phyloP scores from a whole-genome alignment of 2,888 invertebrate species.

The Eumerus sabulonum region DNA sequence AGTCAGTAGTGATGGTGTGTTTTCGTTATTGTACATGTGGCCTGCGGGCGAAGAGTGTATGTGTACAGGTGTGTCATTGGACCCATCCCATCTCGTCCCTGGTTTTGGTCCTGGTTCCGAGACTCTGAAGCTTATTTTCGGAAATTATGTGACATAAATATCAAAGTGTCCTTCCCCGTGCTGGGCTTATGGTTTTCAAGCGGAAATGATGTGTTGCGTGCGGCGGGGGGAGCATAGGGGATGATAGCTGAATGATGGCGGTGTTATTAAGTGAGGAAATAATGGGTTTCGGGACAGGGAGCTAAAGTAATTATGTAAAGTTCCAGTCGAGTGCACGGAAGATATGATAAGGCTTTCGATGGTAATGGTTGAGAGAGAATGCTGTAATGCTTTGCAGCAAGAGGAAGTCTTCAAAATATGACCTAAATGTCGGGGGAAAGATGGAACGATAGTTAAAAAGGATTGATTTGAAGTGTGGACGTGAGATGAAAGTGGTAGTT shows the following conservation, averaged over 20 bases:
- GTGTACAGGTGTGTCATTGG: slow-evolving; percentile 1
- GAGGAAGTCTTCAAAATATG: no score
- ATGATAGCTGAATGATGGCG: slow-evolving; percentile 2
- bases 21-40: slow-evolving; percentile 21
- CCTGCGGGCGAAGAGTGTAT: neutral
- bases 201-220: neutral
- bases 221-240: neutral
- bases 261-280: slow-evolving; percentile 15
- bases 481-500: no score
- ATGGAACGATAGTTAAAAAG: no score
- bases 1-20: slow-evolving; percentile 31
- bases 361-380: no score
- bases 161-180: slow-evolving; percentile 13
- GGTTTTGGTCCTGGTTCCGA: slow-evolving; percentile 45
- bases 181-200: neutral
- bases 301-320: slow-evolving; percentile 47
- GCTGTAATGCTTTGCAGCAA: no score
- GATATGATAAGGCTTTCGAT: no score
- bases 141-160: slow-evolving; percentile 58
- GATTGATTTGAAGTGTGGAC: no score
- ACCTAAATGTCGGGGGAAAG: no score
- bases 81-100: slow-evolving; percentile 37
- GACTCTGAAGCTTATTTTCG: slow-evolving; percentile 54
- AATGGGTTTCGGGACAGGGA: slow-evolving; percentile 41
- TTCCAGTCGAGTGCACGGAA: slow-evolving; percentile 11